Evolutionary conservation across 1,140 invertebrate genomes (phyloP).

Genomic region (Macrocentrus cingulum): DNA sequence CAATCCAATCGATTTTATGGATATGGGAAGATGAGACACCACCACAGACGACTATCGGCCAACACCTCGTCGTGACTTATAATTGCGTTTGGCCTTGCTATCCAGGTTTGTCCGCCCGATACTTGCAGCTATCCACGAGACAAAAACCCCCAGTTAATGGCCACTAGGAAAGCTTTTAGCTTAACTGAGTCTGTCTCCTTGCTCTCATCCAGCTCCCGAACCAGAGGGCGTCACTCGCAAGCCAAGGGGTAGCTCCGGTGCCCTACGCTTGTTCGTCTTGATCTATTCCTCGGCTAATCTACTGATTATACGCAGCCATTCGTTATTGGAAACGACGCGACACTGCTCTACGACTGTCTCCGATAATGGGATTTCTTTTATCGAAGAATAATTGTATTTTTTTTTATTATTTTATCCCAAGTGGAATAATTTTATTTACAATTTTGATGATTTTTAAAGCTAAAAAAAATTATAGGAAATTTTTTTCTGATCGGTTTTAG

Average conservation of each 20-base stretch:
- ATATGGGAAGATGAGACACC: not conserved
- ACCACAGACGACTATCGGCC: constrained; percentile 25
- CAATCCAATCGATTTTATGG: not conserved
- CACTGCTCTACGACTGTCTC: constrained; percentile 2
- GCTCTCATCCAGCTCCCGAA: constrained; percentile 2
- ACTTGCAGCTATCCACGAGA: constrained; percentile 30
- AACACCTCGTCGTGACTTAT: constrained; percentile 59
- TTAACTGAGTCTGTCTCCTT: constrained; percentile 43
- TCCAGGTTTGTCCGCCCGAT: constrained; percentile 17
- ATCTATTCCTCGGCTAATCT: constrained; percentile 59
- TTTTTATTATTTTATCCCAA: no score
- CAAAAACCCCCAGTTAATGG: constrained; percentile 56
- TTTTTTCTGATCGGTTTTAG: no score
- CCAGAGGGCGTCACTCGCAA: not conserved
- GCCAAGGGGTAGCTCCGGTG: not conserved
- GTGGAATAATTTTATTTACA: no score
- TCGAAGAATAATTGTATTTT: no score
- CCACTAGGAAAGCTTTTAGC: constrained; percentile 58
- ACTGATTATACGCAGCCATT: constrained; percentile 59
- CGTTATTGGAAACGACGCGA: constrained; percentile 50
- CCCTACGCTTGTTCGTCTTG: constrained; percentile 40
- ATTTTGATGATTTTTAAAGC: no score
- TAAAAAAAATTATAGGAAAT: no score
- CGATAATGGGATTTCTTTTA: no score
- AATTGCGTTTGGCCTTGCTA: constrained; percentile 52